Conservation (phyloP, 2,888 invertebrate genomes). For the Isoperla grammatica region DNA sequence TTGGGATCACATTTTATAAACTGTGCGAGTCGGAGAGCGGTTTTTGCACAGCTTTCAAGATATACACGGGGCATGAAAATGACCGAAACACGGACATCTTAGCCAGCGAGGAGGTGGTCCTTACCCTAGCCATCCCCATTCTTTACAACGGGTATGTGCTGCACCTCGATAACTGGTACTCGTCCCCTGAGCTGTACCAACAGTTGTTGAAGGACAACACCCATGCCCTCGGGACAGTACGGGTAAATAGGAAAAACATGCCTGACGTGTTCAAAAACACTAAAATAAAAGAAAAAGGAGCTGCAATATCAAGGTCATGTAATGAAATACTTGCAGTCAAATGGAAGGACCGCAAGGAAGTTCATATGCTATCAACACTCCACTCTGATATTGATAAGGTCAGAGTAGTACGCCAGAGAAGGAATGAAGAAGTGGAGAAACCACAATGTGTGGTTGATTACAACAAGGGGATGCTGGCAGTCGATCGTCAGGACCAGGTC, state of each 20-base stretch:
- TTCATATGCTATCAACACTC: no score
- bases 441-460: no score
- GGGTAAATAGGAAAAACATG: not conserved
- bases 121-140: not conserved
- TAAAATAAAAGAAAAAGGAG: not conserved
- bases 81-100: not conserved
- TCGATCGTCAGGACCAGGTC: no score
- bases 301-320: no score
- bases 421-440: no score
- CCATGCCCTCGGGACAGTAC: no score
- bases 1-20: slow-evolving; percentile 15
- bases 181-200: not conserved
- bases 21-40: not conserved
- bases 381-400: no score
- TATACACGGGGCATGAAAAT: slow-evolving; percentile 1
- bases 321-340: no score
- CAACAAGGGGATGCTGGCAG: no score
- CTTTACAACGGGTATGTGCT: not conserved
- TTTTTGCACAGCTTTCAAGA: not conserved
- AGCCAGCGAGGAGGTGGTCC: slow-evolving; percentile 9
- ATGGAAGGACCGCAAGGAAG: no score
- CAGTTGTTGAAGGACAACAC: no score
- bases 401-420: no score
- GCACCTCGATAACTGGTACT: slow-evolving; percentile 17
- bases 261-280: not conserved